These are phyloP conservation scores for Ophthalmolycus amberensis DNA, from an alignment of 2,113 vertebrate species.

Conservation along the genomic window DNA sequence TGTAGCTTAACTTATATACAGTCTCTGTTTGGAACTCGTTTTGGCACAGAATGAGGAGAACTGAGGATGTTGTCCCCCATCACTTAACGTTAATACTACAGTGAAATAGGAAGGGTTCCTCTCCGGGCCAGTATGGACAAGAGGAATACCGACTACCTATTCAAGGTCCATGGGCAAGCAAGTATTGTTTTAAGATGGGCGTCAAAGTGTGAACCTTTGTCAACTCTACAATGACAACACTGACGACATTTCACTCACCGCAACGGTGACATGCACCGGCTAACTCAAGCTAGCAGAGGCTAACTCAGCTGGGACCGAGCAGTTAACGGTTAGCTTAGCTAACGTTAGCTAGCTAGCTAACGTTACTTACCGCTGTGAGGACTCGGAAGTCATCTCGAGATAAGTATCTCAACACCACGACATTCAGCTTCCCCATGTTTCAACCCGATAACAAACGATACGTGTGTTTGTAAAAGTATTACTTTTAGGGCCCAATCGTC, in stretches of 20 bases:
- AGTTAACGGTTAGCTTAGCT: not conserved
- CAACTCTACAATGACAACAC: not conserved
- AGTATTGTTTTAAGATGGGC: not conserved
- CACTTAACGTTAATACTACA: not conserved
- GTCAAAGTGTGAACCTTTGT: not conserved
- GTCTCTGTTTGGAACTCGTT: no score
- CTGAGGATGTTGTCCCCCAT: not conserved
- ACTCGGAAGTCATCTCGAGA: constrained; percentile 94
- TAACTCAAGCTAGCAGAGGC: constrained; percentile 26
- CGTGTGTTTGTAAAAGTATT: not conserved
- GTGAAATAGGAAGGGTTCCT: not conserved
- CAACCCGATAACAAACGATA: fast-evolving
- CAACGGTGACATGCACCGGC: constrained; percentile 8
- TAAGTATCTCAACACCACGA: constrained; percentile 90
- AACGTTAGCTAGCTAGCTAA: not conserved
- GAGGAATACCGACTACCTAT: not conserved
- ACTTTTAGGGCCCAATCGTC: not conserved
- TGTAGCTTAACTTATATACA: not conserved
- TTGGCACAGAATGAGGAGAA: not conserved
- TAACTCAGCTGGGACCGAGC: not conserved
- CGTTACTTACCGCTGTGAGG: constrained; percentile 89
- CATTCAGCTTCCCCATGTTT: constrained; percentile 94
- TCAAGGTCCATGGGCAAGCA: not conserved
- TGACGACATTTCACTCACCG: not conserved
- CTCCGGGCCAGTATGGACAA: not conserved